Evolutionary conservation across 2,888 invertebrate species (phyloP).

Genomic region (Pyrgus malvae): DNA sequence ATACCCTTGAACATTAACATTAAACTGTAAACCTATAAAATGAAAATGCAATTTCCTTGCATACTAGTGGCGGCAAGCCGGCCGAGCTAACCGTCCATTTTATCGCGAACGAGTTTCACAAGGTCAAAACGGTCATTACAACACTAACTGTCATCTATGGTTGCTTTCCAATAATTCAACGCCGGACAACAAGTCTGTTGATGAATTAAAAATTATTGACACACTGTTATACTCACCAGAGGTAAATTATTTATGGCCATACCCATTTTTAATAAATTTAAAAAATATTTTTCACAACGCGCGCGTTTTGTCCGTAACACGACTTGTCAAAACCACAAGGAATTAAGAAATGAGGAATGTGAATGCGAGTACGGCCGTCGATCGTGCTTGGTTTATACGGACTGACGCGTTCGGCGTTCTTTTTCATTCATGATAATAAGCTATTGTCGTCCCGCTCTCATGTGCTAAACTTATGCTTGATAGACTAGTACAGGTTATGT

Average conservation of each 20-base stretch:
- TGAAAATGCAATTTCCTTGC: conserved; percentile 50
- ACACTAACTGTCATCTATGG: conserved; percentile 50
- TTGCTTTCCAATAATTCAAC: conserved; percentile 73
- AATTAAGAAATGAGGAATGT: conserved; percentile 61
- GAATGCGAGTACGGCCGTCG: conserved; percentile 47
- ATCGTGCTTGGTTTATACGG: conserved; percentile 46
- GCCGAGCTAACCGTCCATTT: conserved; percentile 58
- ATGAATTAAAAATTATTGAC: conserved; percentile 33
- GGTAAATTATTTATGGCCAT: conserved; percentile 71
- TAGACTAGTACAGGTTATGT: conserved; percentile 37
- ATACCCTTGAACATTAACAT: conserved; percentile 12
- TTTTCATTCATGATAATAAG: conserved; percentile 74
- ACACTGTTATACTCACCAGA: conserved; percentile 55
- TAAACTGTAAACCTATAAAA: conserved; percentile 14
- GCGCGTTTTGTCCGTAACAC: conserved; percentile 53
- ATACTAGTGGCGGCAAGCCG: conserved; percentile 49
- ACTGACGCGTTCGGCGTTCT: conserved; percentile 50
- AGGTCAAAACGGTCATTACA: conserved; percentile 82
- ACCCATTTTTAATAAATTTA: conserved; percentile 61
- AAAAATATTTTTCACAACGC: conserved; percentile 42
- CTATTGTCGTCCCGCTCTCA: conserved; percentile 62
- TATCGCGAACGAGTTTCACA: conserved; percentile 78
- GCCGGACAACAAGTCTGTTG: conserved; percentile 48
- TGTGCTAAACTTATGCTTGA: conserved; percentile 34
- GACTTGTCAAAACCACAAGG: conserved; percentile 65